phyloP scores from a whole-genome alignment of 2,797 vertebrate species.

The Morus bassanus region DNA sequence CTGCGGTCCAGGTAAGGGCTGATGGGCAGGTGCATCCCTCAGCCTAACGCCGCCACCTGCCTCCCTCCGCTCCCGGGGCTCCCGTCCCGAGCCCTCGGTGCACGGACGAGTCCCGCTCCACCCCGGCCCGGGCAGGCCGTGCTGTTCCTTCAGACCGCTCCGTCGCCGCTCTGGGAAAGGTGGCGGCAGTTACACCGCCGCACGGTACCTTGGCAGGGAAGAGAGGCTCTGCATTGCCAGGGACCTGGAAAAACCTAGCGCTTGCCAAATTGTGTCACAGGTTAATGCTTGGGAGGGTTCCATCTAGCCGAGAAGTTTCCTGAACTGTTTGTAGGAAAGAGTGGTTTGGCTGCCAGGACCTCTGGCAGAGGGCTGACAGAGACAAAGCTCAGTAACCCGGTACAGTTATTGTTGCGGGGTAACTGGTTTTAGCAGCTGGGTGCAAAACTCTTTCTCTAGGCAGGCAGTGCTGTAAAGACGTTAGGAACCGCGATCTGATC shows the following conservation, averaged over 20 bases:
- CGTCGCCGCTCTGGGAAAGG: neutral
- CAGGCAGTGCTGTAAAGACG: neutral
- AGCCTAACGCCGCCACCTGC: neutral
- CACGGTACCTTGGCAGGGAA: neutral
- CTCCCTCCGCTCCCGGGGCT: neutral
- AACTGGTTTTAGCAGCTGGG: accelerated
- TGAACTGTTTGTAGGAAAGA: accelerated
- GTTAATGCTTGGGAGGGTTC: neutral
- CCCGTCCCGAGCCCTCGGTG: neutral
- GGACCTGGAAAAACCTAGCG: neutral
- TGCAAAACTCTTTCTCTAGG: neutral
- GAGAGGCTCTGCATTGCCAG: accelerated
- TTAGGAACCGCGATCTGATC: accelerated
- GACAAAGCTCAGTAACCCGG: accelerated
- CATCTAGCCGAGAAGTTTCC: accelerated
- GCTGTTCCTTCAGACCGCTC: neutral
- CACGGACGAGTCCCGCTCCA: accelerated
- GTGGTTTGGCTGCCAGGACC: neutral
- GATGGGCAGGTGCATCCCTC: accelerated
- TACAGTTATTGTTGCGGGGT: accelerated
- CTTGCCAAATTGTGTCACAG: accelerated
- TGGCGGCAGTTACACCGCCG: accelerated
- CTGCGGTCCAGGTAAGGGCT: neutral
- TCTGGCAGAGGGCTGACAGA: neutral
- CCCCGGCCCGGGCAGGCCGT: neutral